Conservation (phyloP, 2,113 vertebrate genomes). For the Prinia subflava region DNA sequence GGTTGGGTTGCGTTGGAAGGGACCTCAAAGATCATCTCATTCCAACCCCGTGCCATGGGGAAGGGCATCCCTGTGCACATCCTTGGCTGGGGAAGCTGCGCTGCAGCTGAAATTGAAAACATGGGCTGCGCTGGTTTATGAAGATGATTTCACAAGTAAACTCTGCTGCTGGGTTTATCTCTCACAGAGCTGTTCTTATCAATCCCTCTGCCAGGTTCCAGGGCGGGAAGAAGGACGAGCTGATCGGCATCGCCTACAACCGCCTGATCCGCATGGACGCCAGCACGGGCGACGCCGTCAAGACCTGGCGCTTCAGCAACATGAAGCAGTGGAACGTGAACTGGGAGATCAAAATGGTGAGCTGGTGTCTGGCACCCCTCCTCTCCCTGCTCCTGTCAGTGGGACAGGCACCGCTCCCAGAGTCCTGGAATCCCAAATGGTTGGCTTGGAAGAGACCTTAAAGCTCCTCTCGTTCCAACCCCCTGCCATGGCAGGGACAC, state of each 20-base stretch:
- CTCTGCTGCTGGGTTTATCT: background rate
- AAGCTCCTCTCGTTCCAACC: background rate
- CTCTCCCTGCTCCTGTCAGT: background rate
- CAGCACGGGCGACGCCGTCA: slow-evolving; percentile 91
- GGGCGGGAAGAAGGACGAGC: slow-evolving; percentile 93
- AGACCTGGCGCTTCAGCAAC: slow-evolving; percentile 98
- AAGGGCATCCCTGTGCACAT: background rate
- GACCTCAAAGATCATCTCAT: background rate
- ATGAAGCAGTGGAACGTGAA: slow-evolving; percentile 99
- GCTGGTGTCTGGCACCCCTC: background rate
- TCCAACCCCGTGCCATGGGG: background rate
- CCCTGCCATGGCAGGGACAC: background rate
- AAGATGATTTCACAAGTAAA: rapidly evolving
- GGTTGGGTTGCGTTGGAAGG: background rate
- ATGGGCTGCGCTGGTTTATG: rapidly evolving
- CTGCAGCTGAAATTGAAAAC: background rate
- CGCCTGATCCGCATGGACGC: slow-evolving; percentile 95
- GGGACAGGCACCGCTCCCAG: no score
- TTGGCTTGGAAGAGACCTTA: background rate
- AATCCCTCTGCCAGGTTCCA: slow-evolving; percentile 80
- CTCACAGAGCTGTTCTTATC: background rate
- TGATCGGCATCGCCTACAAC: slow-evolving; percentile 98
- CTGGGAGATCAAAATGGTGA: slow-evolving; percentile 99
- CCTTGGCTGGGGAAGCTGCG: rapidly evolving
- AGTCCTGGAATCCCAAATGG: background rate